Evolutionary conservation across 2,888 invertebrate genomes (phyloP).

Genomic region (Mythimna albipuncta): DNA sequence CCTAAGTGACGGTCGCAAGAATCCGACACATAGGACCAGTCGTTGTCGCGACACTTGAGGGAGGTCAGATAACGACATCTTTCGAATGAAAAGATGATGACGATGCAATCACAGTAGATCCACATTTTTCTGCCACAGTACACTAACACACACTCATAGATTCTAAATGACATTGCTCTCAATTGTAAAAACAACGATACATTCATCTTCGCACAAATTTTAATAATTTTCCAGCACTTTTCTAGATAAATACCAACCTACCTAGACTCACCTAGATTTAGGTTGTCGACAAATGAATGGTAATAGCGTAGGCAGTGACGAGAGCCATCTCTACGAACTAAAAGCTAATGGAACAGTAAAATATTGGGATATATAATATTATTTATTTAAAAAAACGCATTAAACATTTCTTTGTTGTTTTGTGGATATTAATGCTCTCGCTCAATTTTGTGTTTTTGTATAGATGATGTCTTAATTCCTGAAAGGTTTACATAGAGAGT

Average conservation of each 20-base stretch:
- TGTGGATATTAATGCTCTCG: constrained; percentile 42
- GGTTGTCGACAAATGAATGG: constrained; percentile 60
- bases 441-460: constrained; percentile 11
- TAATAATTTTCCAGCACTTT: constrained; percentile 11
- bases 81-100: no score
- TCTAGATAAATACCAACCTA: constrained; percentile 23
- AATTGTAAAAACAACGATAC: constrained; percentile 25
- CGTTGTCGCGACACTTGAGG: no score
- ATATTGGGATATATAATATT: constrained; percentile 64
- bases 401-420: constrained; percentile 50
- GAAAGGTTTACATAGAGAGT: neutral
- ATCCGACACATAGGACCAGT: no score
- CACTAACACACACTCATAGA: constrained; percentile 2
- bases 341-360: constrained; percentile 74
- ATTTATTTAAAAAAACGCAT: constrained; percentile 66
- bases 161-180: constrained; percentile 30
- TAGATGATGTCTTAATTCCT: constrained; percentile 18
- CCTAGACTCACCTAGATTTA: constrained; percentile 46
- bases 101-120: neutral
- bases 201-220: constrained; percentile 25
- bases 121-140: neutral
- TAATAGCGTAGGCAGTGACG: constrained; percentile 70
- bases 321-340: constrained; percentile 69
- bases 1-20: no score
- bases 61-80: no score